A percentile compares a stretch with the other conserved stretches of the same genome.
These are phyloP conservation scores for Paralichthys olivaceus DNA, from an alignment of 2,113 vertebrate genomes.

Conservation along the genomic window DNA sequence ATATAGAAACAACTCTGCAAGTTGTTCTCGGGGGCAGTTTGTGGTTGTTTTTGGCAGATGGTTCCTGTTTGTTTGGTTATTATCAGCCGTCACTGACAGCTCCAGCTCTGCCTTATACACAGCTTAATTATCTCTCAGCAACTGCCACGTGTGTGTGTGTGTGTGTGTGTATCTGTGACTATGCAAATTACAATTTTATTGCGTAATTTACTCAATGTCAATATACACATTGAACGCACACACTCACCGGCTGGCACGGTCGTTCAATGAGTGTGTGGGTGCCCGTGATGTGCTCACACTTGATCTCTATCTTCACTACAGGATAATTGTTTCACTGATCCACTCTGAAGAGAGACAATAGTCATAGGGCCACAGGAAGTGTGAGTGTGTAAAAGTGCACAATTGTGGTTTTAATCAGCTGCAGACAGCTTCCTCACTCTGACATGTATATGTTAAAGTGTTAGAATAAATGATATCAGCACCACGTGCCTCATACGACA, in stretches of 20 bases:
- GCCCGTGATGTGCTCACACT: background rate
- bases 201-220: background rate
- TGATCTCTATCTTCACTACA: background rate
- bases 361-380: background rate
- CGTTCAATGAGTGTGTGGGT: background rate
- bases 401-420: slow-evolving; percentile 11
- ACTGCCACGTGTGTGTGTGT: background rate
- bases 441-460: background rate
- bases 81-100: slow-evolving; percentile 23
- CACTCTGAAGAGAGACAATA: background rate
- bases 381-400: background rate
- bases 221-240: background rate
- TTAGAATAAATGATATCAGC: background rate
- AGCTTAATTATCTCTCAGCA: slow-evolving; percentile 54
- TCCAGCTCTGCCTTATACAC: slow-evolving; percentile 15
- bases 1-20: background rate
- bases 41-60: background rate
- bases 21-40: slow-evolving; percentile 7
- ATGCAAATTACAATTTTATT: background rate
- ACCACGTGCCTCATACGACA: background rate
- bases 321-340: background rate
- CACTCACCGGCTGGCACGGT: background rate
- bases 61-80: slow-evolving; percentile 16
- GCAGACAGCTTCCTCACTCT: background rate
- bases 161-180: background rate